Base-by-base conservation (phyloP, 2,797 vertebrate species). In the Acridotheres tristis region DNA sequence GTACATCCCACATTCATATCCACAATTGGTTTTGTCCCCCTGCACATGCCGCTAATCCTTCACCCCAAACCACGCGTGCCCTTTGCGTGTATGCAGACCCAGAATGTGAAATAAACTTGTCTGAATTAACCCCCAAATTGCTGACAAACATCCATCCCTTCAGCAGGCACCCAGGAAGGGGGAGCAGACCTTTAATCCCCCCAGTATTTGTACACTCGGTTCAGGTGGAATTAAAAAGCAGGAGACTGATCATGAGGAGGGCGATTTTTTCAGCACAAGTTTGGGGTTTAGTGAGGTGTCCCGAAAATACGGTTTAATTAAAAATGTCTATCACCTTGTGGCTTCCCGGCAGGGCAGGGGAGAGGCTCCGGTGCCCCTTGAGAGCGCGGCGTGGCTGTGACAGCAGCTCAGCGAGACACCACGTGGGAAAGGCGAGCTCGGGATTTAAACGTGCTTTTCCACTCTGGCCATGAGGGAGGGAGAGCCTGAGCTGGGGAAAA, bases 361-460 rank as follows among this genome's bases (percentile, higher is more conserved):
- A 40, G 69, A 80, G 51, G 63, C 17, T 20, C 13, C 34, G 29
- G 79, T 17, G 32, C 66, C 55, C 50, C 7, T 51, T 5, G 58
- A 82, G 53, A 18, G 65, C n/a, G 17, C 51, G 14, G 91, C 5
- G 29, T 55, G 85, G 67, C 89, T 27, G 53, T 92, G 93, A 72
- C 82, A 95, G 88, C 73, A 30, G 94, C 96, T 81, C 74, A 58
- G 34, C 38, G 47, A 73, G 95, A 42, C 81, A 50, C 88, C 92
- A 83, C 84, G 92, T 92, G 93, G 93, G 89, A 74, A 82, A 88
- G 42, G 53, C 38, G 47, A 89, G 58, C 76, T 79, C 25, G 38
- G 74, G 89, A 62, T 77, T 95, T 59, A 75, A 91, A 79, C 10
- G 69, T 83, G 72, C 89, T 93, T 91, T 77, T 62, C 38, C 76